Percentiles rank a stretch among this genome's conserved stretches.
These are phyloP conservation scores for Zaprionus bogoriensis DNA, from an alignment of 2,888 invertebrate genomes.

Conservation along the genomic window DNA sequence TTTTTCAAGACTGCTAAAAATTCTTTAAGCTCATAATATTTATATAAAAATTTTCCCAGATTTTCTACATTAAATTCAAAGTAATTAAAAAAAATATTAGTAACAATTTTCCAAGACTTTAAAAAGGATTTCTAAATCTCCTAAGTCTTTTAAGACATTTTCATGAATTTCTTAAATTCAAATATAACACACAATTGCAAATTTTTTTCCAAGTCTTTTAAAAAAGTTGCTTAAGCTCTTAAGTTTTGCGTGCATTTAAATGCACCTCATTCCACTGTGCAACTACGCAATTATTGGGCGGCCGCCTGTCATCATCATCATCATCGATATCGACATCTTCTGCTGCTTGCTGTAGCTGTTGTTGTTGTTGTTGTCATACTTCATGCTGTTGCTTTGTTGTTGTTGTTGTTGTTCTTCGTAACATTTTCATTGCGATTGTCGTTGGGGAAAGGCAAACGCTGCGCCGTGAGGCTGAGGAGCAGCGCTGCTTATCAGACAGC, in stretches of 20 bases:
- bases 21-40: too few species aligned
- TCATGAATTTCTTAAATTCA: too few species aligned
- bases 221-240: too few species aligned
- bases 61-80: too few species aligned
- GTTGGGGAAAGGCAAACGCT: conserved; percentile 20
- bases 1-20: too few species aligned
- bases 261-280: conserved; percentile 33
- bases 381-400: conserved; percentile 7
- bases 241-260: not conserved
- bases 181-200: too few species aligned
- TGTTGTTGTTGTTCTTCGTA: conserved; percentile 28
- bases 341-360: not conserved
- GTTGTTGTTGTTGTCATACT: conserved; percentile 7
- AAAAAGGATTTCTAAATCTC: too few species aligned
- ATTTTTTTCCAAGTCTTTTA: not conserved
- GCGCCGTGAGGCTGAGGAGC: conserved; percentile 32
- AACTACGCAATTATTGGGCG: conserved; percentile 38
- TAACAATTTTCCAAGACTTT: too few species aligned
- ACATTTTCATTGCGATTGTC: conserved; percentile 60
- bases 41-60: too few species aligned
- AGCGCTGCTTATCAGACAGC: conserved; percentile 50
- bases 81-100: too few species aligned
- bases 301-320: conserved; percentile 15
- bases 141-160: too few species aligned
- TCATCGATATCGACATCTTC: conserved; percentile 23